Conservation (phyloP, 2,113 vertebrate genomes). For the Sinocyclocheilus grahami region DNA sequence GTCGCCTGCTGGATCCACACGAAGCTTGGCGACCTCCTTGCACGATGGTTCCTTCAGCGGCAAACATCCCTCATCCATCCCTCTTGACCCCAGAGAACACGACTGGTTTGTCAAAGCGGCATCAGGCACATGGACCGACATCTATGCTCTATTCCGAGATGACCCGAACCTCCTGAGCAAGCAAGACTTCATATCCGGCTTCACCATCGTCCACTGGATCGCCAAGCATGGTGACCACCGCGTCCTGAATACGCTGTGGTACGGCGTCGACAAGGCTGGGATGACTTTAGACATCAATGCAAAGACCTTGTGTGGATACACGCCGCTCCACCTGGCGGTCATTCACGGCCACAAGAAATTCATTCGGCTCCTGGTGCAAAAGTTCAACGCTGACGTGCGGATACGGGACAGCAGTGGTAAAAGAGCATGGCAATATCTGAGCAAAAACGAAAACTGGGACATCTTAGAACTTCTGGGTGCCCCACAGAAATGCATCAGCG, state of each 20-base stretch:
- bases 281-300: constrained; percentile 79
- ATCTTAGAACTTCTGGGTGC: constrained; percentile 84
- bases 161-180: constrained; percentile 81
- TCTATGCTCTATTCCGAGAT: constrained; percentile 82
- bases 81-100: constrained; percentile 83
- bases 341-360: constrained; percentile 84
- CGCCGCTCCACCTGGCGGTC: constrained; percentile 88
- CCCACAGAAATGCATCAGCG: constrained; percentile 55
- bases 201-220: constrained; percentile 92
- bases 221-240: constrained; percentile 86
- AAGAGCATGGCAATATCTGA: constrained; percentile 89
- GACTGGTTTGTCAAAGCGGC: constrained; percentile 87
- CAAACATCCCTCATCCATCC: constrained; percentile 70
- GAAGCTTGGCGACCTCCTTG: constrained; percentile 19
- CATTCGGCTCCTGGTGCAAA: constrained; percentile 85
- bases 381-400: constrained; percentile 76
- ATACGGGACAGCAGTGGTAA: constrained; percentile 85
- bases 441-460: constrained; percentile 66
- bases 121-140: constrained; percentile 78
- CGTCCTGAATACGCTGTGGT: constrained; percentile 84
- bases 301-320: constrained; percentile 84
- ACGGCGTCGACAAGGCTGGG: constrained; percentile 70
- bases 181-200: constrained; percentile 90
- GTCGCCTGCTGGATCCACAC: constrained; percentile 30
- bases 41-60: constrained; percentile 42